A percentile compares a stretch with the other conserved stretches of the same genome.
phyloP scores from a whole-genome alignment of 1,140 invertebrate genomes.

The Neoseiulus cucumeris region DNA sequence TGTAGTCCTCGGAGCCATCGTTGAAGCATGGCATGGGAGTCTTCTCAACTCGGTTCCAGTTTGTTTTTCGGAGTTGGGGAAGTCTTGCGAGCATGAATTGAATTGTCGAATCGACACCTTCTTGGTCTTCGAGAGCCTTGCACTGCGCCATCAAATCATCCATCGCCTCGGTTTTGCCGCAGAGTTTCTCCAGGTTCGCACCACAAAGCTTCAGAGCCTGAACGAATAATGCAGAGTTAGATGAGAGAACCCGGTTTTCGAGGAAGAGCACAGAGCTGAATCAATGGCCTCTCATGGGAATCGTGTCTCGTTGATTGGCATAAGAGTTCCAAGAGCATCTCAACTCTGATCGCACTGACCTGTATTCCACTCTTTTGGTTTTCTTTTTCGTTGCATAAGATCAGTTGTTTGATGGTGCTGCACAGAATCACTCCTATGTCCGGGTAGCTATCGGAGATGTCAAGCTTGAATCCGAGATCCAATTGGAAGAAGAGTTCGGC shows the following conservation, averaged over 20 bases:
- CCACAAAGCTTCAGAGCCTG: constrained; percentile 3
- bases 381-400: background rate
- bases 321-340: too few species aligned
- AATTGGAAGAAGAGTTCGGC: background rate
- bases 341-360: background rate
- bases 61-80: background rate
- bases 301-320: too few species aligned
- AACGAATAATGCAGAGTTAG: too few species aligned
- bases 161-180: background rate
- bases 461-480: background rate
- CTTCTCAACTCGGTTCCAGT: background rate
- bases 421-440: background rate
- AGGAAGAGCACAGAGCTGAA: background rate
- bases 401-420: background rate
- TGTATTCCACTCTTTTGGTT: constrained; percentile 3
- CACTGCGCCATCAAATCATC: background rate
- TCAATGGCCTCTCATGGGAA: background rate
- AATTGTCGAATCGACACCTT: background rate
- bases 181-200: background rate
- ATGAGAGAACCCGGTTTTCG: too few species aligned
- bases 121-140: background rate
- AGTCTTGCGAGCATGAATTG: background rate
- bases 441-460: background rate
- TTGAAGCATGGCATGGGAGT: background rate
- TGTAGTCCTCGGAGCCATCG: background rate